These are phyloP conservation scores for Lycorma delicatula DNA, from an alignment of 1,140 invertebrate genomes.

Conservation along the genomic window DNA sequence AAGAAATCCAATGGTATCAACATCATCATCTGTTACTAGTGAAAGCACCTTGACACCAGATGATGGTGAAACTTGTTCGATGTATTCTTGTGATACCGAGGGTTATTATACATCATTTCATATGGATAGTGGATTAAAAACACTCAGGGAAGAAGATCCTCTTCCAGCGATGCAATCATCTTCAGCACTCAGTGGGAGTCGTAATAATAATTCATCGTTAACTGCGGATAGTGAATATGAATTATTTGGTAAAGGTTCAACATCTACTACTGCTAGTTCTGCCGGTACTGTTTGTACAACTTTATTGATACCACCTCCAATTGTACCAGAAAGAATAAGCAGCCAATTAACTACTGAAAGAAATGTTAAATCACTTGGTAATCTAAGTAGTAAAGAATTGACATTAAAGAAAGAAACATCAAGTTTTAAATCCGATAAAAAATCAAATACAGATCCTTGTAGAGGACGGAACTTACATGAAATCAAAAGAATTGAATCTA, in stretches of 20 bases:
- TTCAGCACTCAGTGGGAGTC: slow-evolving; percentile 43
- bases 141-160: slow-evolving; percentile 62
- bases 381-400: not conserved
- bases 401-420: not conserved
- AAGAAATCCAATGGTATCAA: slow-evolving; percentile 21
- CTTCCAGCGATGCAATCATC: slow-evolving; percentile 53
- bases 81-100: slow-evolving; percentile 92
- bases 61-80: slow-evolving; percentile 84
- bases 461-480: slow-evolving; percentile 35
- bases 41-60: slow-evolving; percentile 79
- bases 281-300: slow-evolving; percentile 81
- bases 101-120: slow-evolving; percentile 97
- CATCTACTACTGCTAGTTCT: slow-evolving; percentile 81
- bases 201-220: slow-evolving; percentile 37
- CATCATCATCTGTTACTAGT: slow-evolving; percentile 69
- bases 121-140: slow-evolving; percentile 87
- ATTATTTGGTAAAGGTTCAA: slow-evolving; percentile 71
- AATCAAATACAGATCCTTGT: slow-evolving; percentile 21
- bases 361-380: slow-evolving; percentile 13
- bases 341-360: slow-evolving; percentile 25
- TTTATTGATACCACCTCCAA: slow-evolving; percentile 42
- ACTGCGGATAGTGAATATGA: slow-evolving; percentile 77
- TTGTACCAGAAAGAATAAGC: slow-evolving; percentile 67
- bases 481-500: slow-evolving; percentile 16
- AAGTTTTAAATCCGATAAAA: slow-evolving; percentile 7